Percentiles rank a stretch among this genome's conserved stretches.
Evolutionary conservation across 92 coral and sea anemone genomes (phyloP).

Genomic region (Umimayanthus kanabou): DNA sequence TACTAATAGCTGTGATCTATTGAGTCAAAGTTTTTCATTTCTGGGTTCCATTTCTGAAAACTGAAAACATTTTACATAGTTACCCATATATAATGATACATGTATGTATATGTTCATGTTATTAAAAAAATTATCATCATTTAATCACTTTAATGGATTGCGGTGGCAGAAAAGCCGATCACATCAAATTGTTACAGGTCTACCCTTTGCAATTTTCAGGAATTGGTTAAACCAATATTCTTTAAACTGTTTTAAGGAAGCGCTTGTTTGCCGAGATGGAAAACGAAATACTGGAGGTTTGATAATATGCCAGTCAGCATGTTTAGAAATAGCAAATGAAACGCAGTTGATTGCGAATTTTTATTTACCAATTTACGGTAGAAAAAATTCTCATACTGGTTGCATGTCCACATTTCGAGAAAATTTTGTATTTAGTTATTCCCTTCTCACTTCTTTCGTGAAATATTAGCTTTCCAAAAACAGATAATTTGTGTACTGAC

Average conservation of each 20-base stretch:
- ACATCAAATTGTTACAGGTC: neutral
- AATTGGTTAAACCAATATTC: neutral
- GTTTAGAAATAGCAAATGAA: neutral
- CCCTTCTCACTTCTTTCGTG: neutral
- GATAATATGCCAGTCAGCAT: neutral
- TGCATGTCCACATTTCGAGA: neutral
- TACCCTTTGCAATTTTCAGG: too few species aligned
- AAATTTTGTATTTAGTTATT: neutral
- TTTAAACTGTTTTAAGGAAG: neutral
- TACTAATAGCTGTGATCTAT: too few species aligned
- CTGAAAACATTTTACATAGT: too few species aligned
- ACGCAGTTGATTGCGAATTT: neutral
- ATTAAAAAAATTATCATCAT: too few species aligned
- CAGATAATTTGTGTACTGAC: neutral
- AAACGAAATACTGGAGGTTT: neutral
- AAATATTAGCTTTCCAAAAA: neutral
- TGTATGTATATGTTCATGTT: too few species aligned
- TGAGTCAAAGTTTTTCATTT: too few species aligned
- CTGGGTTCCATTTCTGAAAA: too few species aligned
- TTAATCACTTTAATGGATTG: too few species aligned
- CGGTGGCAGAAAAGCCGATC: too few species aligned
- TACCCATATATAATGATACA: too few species aligned
- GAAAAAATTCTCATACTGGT: neutral
- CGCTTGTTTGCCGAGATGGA: neutral
- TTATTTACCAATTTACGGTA: too few species aligned